Conservation (phyloP, 2,113 vertebrate species). For the Pristiophorus japonicus region DNA sequence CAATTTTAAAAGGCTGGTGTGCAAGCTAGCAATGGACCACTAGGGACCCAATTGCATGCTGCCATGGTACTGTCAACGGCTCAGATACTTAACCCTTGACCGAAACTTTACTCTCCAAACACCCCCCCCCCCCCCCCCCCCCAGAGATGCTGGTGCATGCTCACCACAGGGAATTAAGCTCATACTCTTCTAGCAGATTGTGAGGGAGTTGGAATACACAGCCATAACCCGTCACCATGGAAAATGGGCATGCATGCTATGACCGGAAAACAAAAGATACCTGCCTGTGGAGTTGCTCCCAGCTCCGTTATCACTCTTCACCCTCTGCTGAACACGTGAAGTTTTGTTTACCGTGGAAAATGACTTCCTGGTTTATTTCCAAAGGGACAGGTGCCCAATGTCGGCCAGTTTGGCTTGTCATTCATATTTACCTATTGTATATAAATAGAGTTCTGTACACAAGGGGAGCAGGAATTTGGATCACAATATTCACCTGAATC, state of each 20-base stretch:
- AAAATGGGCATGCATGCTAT: not conserved
- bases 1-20: not conserved
- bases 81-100: not conserved
- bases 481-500: conserved; percentile 12
- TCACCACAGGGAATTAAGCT: conserved; percentile 7
- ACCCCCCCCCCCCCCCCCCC: not conserved
- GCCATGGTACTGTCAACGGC: not conserved
- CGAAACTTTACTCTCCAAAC: not conserved
- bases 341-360: not conserved
- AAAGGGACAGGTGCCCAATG: conserved; percentile 3
- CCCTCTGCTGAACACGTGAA: not conserved
- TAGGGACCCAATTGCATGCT: not conserved
- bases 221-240: not conserved
- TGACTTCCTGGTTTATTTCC: not conserved
- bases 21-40: not conserved
- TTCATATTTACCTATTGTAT: not conserved
- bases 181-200: not conserved
- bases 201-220: not conserved
- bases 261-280: not conserved
- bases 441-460: not conserved
- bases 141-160: not conserved
- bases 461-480: not conserved
- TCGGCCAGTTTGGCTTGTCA: not conserved
- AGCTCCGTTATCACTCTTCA: not conserved
- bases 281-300: not conserved